Percentiles rank a stretch among this genome's conserved stretches.
Evolutionary conservation across 2,888 invertebrate species (phyloP).

Genomic region (Stenurella melanura): DNA sequence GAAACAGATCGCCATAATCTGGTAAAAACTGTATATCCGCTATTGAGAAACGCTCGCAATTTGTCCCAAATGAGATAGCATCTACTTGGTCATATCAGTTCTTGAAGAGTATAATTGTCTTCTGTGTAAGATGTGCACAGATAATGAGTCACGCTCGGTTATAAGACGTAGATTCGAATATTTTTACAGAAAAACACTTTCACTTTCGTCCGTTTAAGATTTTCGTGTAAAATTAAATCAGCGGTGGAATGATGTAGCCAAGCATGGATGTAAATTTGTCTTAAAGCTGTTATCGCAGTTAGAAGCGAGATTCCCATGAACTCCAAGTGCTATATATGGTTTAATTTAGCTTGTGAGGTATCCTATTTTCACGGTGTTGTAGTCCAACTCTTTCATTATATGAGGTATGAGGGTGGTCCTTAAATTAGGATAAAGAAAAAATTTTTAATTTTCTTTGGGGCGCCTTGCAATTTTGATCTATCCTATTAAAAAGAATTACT

Average conservation of each 20-base stretch:
- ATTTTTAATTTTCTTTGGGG: too few relatives aligned
- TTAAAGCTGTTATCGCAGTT: background rate
- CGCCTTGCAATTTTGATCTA: too few relatives aligned
- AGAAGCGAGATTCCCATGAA: background rate
- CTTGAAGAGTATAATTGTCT: conserved; percentile 22
- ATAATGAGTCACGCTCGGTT: conserved; percentile 32
- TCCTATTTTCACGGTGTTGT: too few relatives aligned
- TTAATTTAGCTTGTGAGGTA: too few relatives aligned
- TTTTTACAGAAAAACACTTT: conserved; percentile 17
- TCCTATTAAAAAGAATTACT: too few relatives aligned
- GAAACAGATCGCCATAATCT: conserved; percentile 11
- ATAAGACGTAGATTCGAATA: conserved; percentile 15
- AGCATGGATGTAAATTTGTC: background rate
- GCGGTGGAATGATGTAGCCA: background rate
- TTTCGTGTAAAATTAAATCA: conserved; percentile 22
- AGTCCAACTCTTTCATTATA: too few relatives aligned
- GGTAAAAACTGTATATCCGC: background rate
- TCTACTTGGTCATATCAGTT: conserved; percentile 26
- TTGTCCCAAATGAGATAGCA: conserved; percentile 12
- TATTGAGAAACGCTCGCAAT: conserved; percentile 14
- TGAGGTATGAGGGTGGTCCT: too few relatives aligned
- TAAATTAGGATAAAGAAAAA: too few relatives aligned
- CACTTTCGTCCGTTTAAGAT: conserved; percentile 12
- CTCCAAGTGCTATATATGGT: background rate
- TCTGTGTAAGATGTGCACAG: conserved; percentile 15